A percentile compares a stretch with the other conserved stretches of the same genome.
Evolutionary conservation across 2,113 vertebrate genomes (phyloP).

Genomic region (Upupa epops): DNA sequence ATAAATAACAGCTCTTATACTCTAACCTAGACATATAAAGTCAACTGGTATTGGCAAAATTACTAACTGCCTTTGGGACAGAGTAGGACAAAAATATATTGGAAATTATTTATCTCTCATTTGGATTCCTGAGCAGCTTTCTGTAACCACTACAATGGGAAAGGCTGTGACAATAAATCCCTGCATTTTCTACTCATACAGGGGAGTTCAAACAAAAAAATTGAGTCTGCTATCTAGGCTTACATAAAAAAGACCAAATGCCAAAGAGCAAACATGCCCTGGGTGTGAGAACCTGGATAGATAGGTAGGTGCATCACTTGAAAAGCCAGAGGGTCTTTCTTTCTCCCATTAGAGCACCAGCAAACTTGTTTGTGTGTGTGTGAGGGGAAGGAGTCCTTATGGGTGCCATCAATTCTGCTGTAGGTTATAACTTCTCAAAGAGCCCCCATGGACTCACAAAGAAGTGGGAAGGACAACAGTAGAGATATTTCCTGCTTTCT

Average conservation of each 20-base stretch:
- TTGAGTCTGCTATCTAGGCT: background rate
- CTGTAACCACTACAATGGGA: background rate
- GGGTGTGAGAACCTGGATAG: background rate
- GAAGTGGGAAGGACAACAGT: background rate
- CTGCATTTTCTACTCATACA: background rate
- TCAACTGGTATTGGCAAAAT: background rate
- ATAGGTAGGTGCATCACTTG: fast-evolving
- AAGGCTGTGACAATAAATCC: background rate
- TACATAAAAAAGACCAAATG: background rate
- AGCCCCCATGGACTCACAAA: no score
- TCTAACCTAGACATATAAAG: background rate
- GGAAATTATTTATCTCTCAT: background rate
- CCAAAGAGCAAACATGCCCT: fast-evolving
- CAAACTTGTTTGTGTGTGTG: fast-evolving
- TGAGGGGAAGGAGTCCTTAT: background rate
- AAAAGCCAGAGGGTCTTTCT: background rate
- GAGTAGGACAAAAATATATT: background rate
- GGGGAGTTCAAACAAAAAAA: background rate
- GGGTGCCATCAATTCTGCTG: fast-evolving
- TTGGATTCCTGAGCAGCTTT: background rate
- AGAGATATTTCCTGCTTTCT: background rate
- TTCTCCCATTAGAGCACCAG: fast-evolving
- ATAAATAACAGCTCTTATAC: background rate
- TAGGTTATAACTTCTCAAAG: background rate
- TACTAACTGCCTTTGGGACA: background rate